These are phyloP conservation scores for Andrena chrysosceles DNA, from an alignment of 2,888 invertebrate species.

Conservation along the genomic window DNA sequence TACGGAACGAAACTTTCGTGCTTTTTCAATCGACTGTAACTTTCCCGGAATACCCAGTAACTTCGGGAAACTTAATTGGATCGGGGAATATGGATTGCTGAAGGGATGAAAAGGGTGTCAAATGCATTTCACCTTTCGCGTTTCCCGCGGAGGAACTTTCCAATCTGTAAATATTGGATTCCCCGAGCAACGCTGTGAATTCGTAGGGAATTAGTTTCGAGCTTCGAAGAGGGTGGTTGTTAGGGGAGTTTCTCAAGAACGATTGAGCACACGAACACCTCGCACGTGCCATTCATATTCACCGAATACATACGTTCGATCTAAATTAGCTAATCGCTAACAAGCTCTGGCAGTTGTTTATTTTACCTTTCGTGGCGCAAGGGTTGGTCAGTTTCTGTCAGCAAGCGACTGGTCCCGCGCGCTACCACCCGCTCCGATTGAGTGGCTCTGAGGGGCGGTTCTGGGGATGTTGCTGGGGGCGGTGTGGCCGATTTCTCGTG, in stretches of 20 bases:
- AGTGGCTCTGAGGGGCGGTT: slow-evolving; percentile 58
- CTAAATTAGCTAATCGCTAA: background rate
- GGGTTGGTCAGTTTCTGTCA: background rate
- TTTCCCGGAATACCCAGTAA: background rate
- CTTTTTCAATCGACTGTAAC: slow-evolving; percentile 4
- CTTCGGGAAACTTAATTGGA: slow-evolving; percentile 20
- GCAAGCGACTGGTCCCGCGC: background rate
- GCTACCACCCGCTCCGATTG: slow-evolving; percentile 72
- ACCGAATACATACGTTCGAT: no score
- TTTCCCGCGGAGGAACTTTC: slow-evolving; percentile 18
- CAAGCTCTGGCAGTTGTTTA: background rate
- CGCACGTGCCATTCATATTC: no score
- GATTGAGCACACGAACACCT: no score
- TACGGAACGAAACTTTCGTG: background rate
- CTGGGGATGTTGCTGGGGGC: slow-evolving; percentile 54
- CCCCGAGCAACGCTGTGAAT: background rate
- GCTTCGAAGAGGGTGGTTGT: background rate
- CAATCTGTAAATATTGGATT: slow-evolving; percentile 22
- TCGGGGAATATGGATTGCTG: background rate
- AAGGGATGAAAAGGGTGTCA: slow-evolving; percentile 7
- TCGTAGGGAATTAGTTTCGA: background rate
- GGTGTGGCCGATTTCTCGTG: slow-evolving; percentile 67
- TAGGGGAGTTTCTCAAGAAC: no score
- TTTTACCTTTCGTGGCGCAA: slow-evolving; percentile 29
- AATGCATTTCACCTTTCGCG: slow-evolving; percentile 15